Evolutionary conservation across 2,113 vertebrate genomes (phyloP), one percentile per base, ranked within the genome.

Genomic region (Ascaphus truei): DNA sequence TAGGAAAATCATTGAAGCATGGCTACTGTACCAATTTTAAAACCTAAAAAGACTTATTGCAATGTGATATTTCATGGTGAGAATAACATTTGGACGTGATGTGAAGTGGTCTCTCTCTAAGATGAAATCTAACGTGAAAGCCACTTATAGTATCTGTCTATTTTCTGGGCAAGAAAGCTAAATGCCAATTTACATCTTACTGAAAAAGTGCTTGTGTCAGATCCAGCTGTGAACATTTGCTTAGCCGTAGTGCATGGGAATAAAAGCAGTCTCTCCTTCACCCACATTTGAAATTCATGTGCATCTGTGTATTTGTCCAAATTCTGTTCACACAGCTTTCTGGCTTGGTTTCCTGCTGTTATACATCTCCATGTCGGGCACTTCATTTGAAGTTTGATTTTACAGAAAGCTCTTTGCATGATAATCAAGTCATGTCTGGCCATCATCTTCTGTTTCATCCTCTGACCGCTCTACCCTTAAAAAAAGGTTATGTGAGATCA

Each of bases 161-260:
- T 73, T 78, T 75, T 47, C 65, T 73, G 55, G 66, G 36, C 53
- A 78, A 57, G 22, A 53, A 82, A 72, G 25, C 23, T 11, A 37
- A 25, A 73, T 74, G 77, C 41, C 66, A 59, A 37, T 59, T 68
- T 68, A 37, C 45, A 52, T 60, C 20, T 69, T 41, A 51, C 12
- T 12, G 53, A 27, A 51, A 37, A 69, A 69, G 56, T 60, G 53
- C 29, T 41, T 69, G 26, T 51, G 41, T 69, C 31, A 69, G 31
- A 39, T 60, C 56, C 56, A 68, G 65, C 65, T 51, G 43, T 60
- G 66, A 69, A 23, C 66, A 68, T 29, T 60, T 69, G 33, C 66
- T 51, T 33, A 37, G 22, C 31, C 20, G 20, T 10, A 29, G 16
- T 59, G 37, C 33, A 36, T 43, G 9, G 33, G 30, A 20, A 48